phyloP scores from a whole-genome alignment of 2,888 invertebrate species.

The Andrena dorsata region DNA sequence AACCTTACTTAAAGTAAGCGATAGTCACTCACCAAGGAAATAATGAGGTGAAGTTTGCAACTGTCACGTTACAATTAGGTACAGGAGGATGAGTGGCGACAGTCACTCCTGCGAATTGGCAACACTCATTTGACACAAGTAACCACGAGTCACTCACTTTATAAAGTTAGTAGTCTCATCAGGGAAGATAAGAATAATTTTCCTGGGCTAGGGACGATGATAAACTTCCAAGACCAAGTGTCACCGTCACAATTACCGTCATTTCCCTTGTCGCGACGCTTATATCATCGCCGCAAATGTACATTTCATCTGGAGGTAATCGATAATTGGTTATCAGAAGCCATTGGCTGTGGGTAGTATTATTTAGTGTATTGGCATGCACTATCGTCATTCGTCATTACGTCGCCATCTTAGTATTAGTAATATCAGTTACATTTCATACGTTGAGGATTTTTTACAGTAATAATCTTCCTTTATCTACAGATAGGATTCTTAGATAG shows the following conservation, averaged over 20 bases:
- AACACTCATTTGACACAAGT: background rate
- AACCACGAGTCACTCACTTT: background rate
- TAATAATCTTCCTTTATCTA: slow-evolving; percentile 21
- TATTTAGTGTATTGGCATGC: background rate
- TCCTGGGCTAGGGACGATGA: background rate
- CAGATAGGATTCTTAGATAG: slow-evolving; percentile 11
- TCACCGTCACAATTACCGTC: background rate
- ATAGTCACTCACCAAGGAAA: no score
- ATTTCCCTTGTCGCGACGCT: background rate
- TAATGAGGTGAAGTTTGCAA: no score
- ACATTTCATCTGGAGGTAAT: background rate
- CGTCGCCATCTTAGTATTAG: no score
- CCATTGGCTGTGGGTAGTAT: background rate
- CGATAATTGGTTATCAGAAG: slow-evolving; percentile 18
- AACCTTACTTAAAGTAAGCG: no score
- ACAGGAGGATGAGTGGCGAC: background rate
- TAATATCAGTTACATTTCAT: background rate
- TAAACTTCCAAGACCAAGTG: background rate
- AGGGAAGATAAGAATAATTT: slow-evolving; percentile 9
- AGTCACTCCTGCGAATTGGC: no score
- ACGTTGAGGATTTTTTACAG: background rate
- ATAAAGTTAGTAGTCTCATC: slow-evolving; percentile 6
- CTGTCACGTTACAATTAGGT: background rate
- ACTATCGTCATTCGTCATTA: background rate
- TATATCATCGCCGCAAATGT: background rate